A percentile compares a stretch with the other conserved stretches of the same genome.
These are phyloP conservation scores for Eupeodes latifasciatus DNA, from an alignment of 2,888 invertebrate genomes.

Conservation along the genomic window DNA sequence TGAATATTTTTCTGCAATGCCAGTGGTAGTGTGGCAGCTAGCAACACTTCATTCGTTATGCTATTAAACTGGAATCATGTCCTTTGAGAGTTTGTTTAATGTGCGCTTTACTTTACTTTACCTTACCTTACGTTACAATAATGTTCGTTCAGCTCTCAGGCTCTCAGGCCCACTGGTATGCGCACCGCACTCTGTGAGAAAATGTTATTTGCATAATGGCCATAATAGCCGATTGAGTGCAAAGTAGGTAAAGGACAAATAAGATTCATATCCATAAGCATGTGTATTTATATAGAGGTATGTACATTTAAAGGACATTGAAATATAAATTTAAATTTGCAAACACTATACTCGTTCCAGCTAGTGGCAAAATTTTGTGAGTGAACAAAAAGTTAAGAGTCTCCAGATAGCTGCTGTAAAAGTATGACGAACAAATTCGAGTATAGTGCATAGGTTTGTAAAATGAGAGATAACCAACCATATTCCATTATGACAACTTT, in stretches of 20 bases:
- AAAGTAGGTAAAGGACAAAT: neutral
- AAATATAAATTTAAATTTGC: slow-evolving; percentile 22
- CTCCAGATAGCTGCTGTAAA: neutral
- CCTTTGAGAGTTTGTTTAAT: slow-evolving; percentile 49
- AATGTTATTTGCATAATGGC: slow-evolving; percentile 61
- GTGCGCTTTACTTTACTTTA: slow-evolving; percentile 34
- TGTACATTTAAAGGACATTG: neutral
- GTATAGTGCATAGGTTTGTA: neutral
- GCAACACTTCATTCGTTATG: slow-evolving; percentile 57
- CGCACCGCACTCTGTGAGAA: slow-evolving; percentile 11
- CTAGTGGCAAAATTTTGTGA: slow-evolving; percentile 6
- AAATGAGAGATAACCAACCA: neutral
- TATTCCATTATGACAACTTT: neutral
- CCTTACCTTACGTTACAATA: neutral
- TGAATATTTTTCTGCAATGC: slow-evolving; percentile 10
- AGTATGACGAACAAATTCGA: neutral
- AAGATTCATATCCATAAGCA: neutral
- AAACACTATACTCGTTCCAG: neutral
- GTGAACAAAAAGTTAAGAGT: slow-evolving; percentile 8
- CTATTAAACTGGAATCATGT: slow-evolving; percentile 57
- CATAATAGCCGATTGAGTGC: slow-evolving; percentile 43
- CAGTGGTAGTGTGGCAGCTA: neutral
- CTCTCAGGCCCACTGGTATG: neutral
- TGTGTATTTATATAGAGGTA: neutral
- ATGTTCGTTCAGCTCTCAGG: too few relatives aligned